These are phyloP conservation scores for Mallotus villosus DNA, from an alignment of 2,797 vertebrate genomes.

Conservation along the genomic window DNA sequence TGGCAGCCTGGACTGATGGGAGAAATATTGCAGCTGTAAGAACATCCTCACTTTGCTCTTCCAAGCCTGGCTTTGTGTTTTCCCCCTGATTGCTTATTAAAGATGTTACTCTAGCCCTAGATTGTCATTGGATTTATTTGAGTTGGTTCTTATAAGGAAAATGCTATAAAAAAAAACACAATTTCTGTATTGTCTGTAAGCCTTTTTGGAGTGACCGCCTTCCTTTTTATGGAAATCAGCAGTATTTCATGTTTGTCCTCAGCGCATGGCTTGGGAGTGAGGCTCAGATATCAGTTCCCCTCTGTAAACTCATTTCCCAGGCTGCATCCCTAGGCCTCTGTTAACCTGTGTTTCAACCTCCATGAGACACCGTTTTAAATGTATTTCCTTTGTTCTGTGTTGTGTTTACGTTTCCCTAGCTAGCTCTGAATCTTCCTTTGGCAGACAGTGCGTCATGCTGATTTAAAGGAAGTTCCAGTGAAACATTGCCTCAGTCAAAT, in stretches of 20 bases:
- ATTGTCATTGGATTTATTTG: no score
- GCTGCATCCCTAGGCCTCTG: slow-evolving; percentile 8
- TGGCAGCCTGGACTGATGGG: no score
- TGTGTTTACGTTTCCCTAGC: slow-evolving; percentile 13
- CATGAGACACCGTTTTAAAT: not conserved
- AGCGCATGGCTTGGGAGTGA: slow-evolving; percentile 15
- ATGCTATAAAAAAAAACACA: no score
- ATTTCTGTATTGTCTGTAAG: no score
- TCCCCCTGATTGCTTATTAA: no score
- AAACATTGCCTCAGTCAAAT: slow-evolving; percentile 32
- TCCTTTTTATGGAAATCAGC: no score
- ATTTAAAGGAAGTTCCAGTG: slow-evolving; percentile 36
- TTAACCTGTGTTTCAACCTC: slow-evolving; percentile 22
- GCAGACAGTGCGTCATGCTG: slow-evolving; percentile 37
- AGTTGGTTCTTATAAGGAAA: no score
- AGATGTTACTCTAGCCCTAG: no score
- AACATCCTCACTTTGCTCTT: no score
- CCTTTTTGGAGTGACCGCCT: no score
- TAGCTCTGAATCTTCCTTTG: slow-evolving; percentile 25
- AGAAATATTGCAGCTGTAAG: no score
- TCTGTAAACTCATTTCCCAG: not conserved
- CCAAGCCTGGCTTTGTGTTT: no score
- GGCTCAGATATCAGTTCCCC: not conserved
- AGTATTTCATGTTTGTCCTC: not conserved
- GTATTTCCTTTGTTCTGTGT: slow-evolving; percentile 22